Percentiles rank a stretch among this genome's conserved stretches.
These are phyloP conservation scores for Mastigias papua DNA, from an alignment of 30 jellyfish, hydroid and myxozoan species.

Conservation along the genomic window DNA sequence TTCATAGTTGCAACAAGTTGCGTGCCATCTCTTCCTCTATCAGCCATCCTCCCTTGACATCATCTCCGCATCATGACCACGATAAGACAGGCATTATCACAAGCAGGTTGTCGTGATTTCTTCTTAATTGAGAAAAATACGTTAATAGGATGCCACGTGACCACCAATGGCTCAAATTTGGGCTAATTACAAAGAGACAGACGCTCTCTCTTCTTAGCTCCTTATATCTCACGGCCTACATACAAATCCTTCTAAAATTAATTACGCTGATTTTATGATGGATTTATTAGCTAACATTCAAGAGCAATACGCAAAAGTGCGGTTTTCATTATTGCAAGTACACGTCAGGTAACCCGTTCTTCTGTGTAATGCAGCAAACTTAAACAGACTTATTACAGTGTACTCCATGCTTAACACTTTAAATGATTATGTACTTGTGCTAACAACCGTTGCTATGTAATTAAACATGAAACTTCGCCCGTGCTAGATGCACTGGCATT, in stretches of 20 bases:
- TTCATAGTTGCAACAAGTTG: too few species aligned
- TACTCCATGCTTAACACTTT: too few species aligned
- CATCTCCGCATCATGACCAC: not conserved
- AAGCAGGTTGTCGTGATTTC: not conserved
- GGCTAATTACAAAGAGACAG: not conserved
- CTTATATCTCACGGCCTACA: not conserved
- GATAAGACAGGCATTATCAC: not conserved
- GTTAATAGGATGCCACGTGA: not conserved
- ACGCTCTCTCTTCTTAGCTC: not conserved
- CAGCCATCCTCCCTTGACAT: not conserved
- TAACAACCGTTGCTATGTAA: too few species aligned
- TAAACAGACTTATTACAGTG: not conserved
- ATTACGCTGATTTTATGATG: slow-evolving; percentile 3
- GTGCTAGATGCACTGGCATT: too few species aligned
- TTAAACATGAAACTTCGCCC: too few species aligned
- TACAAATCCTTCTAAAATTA: slow-evolving; percentile 4
- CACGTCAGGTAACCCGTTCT: not conserved
- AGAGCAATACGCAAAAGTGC: not conserved
- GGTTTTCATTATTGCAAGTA: not conserved
- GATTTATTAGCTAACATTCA: slow-evolving; percentile 6
- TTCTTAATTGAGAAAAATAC: not conserved
- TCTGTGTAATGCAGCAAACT: not conserved
- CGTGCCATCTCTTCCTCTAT: not conserved
- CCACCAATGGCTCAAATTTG: not conserved
- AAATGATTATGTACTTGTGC: too few species aligned